Base-by-base conservation (phyloP, 2,888 invertebrate species). In the Onchidella celtica region DNA sequence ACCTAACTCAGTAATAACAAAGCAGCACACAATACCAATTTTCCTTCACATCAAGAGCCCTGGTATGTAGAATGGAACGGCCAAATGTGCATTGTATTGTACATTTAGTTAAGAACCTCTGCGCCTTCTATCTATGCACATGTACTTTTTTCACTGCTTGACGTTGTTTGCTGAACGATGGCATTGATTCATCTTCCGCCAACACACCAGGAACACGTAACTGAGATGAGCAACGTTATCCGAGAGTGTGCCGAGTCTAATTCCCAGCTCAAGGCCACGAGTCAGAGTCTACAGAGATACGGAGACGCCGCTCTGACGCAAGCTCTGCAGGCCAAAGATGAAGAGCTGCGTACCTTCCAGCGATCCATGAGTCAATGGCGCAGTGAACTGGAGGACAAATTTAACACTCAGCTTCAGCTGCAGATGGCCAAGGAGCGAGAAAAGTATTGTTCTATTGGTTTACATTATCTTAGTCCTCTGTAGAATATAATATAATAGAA, bases 341-440 rank as follows among this genome's bases (percentile, higher is more conserved):
- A 75, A 21, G 90, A 90, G 83, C 79, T 90, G 27, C 70, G 74
- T 29, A 87, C 86, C 9, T 85, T 90, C 61, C 88, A 87, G 74
- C 68, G 69, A 29, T 83, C 88, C 55, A 85, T 89, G 86, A 70
- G 61, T 6, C 40, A 79, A 34, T 89, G 90, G 89, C 87, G 88
- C 72, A 85, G 84, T 17, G 83, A 88, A 40, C 84, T 85, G 1
- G 87, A 87, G 24, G 88, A 89, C 57, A 88, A 87, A 74, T 82
- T 88, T 68, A 86, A 87, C 78, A 82, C 78, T 11, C 85, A 87
- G 65, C 87, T 89, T 75, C 86, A 89, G 74, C 86, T 86, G n/a
- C 88, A 88, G 77, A 78, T 90, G 82, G 80, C 78, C 17, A 81
- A 85, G 21, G 87, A 88, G 77, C 32, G 89, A 27, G 88, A 89